Percentiles rank a stretch among this genome's conserved stretches.
Conservation (phyloP, 1,140 invertebrate species). For the Rhagoletis pomonella region DNA sequence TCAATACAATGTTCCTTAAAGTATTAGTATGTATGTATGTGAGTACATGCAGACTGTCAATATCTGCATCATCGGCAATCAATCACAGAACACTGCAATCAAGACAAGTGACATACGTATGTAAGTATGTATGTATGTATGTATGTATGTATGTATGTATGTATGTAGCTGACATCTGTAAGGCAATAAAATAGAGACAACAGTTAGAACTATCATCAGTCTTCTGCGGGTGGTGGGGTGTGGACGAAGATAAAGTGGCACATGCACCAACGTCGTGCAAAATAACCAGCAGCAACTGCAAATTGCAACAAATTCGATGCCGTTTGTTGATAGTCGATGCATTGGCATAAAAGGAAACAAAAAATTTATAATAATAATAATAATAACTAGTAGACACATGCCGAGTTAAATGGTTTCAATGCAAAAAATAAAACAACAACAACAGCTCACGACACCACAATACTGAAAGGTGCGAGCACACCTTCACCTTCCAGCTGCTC, state of each 20-base stretch:
- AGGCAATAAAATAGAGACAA: slow-evolving; percentile 3
- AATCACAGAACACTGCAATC: slow-evolving; percentile 1
- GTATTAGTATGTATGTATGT: not conserved
- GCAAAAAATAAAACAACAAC: not conserved
- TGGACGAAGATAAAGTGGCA: not conserved
- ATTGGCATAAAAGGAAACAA: slow-evolving; percentile 7
- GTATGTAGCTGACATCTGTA: slow-evolving; percentile 1
- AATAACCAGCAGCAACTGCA: slow-evolving; percentile 27
- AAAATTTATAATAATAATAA: not conserved
- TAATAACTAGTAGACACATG: not conserved
- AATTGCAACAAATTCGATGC: slow-evolving; percentile 42
- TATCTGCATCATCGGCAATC: slow-evolving; percentile 40
- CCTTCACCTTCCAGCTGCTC: slow-evolving; percentile 39
- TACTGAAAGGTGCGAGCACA: slow-evolving; percentile 34
- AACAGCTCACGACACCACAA: not conserved
- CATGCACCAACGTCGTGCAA: slow-evolving; percentile 18
- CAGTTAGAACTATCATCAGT: not conserved
- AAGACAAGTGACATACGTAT: not conserved
- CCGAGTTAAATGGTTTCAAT: not conserved
- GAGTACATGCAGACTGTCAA: not conserved
- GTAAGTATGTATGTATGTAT: not conserved
- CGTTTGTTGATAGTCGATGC: slow-evolving; percentile 19
- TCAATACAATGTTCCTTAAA: no score
- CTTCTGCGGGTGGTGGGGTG: not conserved
- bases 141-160: not conserved